Base-by-base conservation (phyloP, 2,797 vertebrate species). In the Enteromius argenteus region DNA sequence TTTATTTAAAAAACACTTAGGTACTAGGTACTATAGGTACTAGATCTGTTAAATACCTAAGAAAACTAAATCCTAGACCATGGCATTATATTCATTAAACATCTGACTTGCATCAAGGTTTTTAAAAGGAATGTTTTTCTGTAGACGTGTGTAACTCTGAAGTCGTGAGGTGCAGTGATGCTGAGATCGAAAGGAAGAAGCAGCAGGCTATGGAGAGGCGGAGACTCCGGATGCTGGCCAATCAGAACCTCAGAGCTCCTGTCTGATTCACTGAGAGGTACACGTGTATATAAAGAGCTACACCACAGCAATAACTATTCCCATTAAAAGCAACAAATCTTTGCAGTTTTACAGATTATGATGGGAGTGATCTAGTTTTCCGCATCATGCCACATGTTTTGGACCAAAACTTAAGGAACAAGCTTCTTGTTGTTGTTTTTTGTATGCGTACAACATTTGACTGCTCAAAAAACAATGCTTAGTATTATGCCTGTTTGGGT, bases 121-220 rank as follows among this genome's bases (percentile, higher is more conserved):
- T 56, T 10, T 1, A 1, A 74, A 74, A 13, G 27, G 27, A 27
- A 27, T 27, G 44, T 72, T 19, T 81, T 77, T 88, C 91, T 91
- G 62, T 91, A 96, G 96, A 82, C n/a, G 87, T 87, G 81, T 82
- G 87, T 75, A 86, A 91, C 72, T 91, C 91, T 58, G 94, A 60
- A 85, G 88, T 23, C 2, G 92, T 88, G 69, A 95, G 92, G 79
- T 98, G 95, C 91, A 97, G 96, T 1, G 93, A 95, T 1, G 96
- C 96, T 21, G 97, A 99, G 94, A 99, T 99, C 88, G 95, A 97
- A 92, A 93, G 90, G 78, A 99, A 99, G 92, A 98, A 97, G 89
- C 96, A 96, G 90, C 95, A 96, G 94, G 98, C 97, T 6, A 86
- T 98, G 89, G 95, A 96, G 87, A 91, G 96, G 82, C 94, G 97